phyloP scores from a whole-genome alignment of 2,888 invertebrate species.

The Oscheius sp. region DNA sequence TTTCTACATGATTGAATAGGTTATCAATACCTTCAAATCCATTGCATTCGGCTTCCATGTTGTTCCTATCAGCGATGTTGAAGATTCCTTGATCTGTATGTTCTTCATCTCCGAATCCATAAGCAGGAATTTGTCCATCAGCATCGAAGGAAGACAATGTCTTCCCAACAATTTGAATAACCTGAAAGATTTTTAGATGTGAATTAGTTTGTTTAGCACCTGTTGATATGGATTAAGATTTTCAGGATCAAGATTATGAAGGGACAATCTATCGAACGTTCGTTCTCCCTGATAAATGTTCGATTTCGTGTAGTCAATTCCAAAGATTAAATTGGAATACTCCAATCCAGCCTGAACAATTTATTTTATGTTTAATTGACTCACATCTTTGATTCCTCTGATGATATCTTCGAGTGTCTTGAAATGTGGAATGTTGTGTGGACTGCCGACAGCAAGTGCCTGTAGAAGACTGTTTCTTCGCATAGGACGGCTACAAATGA shows the following conservation, averaged over 20 bases:
- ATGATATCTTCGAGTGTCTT: slow-evolving; percentile 69
- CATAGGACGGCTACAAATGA: slow-evolving; percentile 62
- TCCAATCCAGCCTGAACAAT: slow-evolving; percentile 69
- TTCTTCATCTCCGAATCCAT: slow-evolving; percentile 74
- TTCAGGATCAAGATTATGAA: slow-evolving; percentile 71
- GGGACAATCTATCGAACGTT: slow-evolving; percentile 72
- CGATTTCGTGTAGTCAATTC: slow-evolving; percentile 75
- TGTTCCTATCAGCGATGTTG: slow-evolving; percentile 66
- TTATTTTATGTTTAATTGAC: slow-evolving; percentile 1
- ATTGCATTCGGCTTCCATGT: slow-evolving; percentile 70
- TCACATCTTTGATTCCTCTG: slow-evolving; percentile 66
- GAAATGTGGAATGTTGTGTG: slow-evolving; percentile 69
- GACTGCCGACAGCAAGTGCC: slow-evolving; percentile 68
- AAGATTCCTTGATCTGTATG: slow-evolving; percentile 70
- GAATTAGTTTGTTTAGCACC: slow-evolving; percentile 50
- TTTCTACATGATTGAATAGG: not conserved
- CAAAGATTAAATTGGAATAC: slow-evolving; percentile 70
- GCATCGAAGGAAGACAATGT: slow-evolving; percentile 73
- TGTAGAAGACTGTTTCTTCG: slow-evolving; percentile 68
- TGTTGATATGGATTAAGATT: slow-evolving; percentile 73
- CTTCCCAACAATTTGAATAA: slow-evolving; percentile 73
- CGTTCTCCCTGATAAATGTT: slow-evolving; percentile 74
- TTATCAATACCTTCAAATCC: slow-evolving; percentile 66
- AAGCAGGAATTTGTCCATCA: slow-evolving; percentile 73
- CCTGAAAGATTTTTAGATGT: slow-evolving; percentile 65